Evolutionary conservation across 2,888 invertebrate genomes (phyloP).

Genomic region (Rhimphoctona megacephalus): DNA sequence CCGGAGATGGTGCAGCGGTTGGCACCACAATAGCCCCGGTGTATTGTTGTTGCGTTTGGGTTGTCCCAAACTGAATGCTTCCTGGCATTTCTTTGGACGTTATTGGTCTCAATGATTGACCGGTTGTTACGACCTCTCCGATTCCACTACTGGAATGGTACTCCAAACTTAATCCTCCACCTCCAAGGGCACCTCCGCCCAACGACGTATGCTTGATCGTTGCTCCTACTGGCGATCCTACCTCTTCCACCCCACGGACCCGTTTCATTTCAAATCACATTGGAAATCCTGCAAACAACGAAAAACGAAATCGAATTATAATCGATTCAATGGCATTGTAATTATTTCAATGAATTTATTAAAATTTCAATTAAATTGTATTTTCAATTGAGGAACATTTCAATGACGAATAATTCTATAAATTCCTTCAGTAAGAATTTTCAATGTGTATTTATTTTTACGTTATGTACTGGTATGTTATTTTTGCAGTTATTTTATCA

Average conservation of each 20-base stretch:
- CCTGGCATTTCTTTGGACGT: constrained; percentile 84
- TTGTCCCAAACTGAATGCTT: constrained; percentile 84
- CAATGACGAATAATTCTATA: not conserved
- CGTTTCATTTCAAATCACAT: constrained; percentile 90
- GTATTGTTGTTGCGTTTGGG: constrained; percentile 83
- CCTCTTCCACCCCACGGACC: constrained; percentile 84
- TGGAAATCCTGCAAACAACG: constrained; percentile 85
- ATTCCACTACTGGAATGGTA: constrained; percentile 83
- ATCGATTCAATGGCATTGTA: not conserved
- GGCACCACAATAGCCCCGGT: constrained; percentile 84
- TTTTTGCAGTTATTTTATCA: too few species aligned
- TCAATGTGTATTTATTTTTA: not conserved
- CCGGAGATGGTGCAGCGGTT: constrained; percentile 82
- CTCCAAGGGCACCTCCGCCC: constrained; percentile 78
- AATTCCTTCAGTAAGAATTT: not conserved
- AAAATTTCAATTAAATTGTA: not conserved
- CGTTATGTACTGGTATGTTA: too few species aligned
- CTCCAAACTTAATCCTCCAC: constrained; percentile 81
- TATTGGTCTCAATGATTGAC: constrained; percentile 83
- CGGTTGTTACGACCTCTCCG: constrained; percentile 80
- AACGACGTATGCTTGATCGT: constrained; percentile 86
- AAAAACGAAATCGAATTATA: not conserved
- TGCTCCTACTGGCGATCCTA: constrained; percentile 84
- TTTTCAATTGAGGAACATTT: not conserved
- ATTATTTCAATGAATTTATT: not conserved